Percentiles rank a stretch among this genome's conserved stretches.
Conservation (phyloP, 2,113 vertebrate species). For the Chascanopsetta lugubris region DNA sequence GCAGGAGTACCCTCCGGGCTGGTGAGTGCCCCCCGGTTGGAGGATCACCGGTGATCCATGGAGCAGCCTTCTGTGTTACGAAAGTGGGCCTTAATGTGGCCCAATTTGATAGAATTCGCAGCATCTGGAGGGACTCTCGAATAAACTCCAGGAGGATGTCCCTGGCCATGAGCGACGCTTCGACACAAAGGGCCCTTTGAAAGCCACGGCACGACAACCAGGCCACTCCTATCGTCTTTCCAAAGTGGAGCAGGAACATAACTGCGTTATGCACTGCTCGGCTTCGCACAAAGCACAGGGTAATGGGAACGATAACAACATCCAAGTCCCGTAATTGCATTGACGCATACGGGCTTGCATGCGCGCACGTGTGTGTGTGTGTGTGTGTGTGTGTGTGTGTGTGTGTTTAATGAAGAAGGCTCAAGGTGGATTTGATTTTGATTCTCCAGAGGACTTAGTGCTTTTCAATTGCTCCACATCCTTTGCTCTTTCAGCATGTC, state of each 20-base stretch:
- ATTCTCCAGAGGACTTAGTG: slow-evolving; percentile 11
- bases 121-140: slow-evolving; percentile 77
- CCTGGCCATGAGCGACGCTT: slow-evolving; percentile 70
- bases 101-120: slow-evolving; percentile 74
- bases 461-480: slow-evolving; percentile 25
- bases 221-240: slow-evolving; percentile 75
- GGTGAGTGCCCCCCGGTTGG: not conserved
- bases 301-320: slow-evolving; percentile 49
- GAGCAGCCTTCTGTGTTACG: slow-evolving; percentile 51
- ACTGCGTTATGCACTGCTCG: slow-evolving; percentile 53
- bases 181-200: slow-evolving; percentile 77
- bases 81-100: slow-evolving; percentile 64
- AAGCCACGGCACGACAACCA: slow-evolving; percentile 69
- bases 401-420: slow-evolving; percentile 7
- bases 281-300: slow-evolving; percentile 50
- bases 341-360: slow-evolving; percentile 32
- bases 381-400: slow-evolving; percentile 13
- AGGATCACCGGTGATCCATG: slow-evolving; percentile 35
- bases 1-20: not conserved
- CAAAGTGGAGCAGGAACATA: slow-evolving; percentile 65
- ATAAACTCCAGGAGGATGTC: slow-evolving; percentile 74
- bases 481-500: not conserved
- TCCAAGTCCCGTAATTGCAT: slow-evolving; percentile 53
- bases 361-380: slow-evolving; percentile 5
- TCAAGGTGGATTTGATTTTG: slow-evolving; percentile 41